Evolutionary conservation across 1,140 invertebrate species (phyloP), one percentile per base, ranked within the genome.

Genomic region (Drosophila albomicans): DNA sequence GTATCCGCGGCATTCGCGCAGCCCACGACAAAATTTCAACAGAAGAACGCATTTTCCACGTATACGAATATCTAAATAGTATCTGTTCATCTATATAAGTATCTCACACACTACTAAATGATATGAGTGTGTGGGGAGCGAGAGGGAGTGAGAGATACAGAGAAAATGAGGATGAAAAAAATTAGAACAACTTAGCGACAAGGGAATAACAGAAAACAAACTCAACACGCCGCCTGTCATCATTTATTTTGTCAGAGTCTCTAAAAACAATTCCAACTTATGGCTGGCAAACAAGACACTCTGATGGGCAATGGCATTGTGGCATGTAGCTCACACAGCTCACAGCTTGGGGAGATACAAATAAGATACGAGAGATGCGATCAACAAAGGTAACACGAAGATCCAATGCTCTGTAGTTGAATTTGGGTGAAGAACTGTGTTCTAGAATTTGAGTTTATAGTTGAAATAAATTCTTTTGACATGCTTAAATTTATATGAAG

Each of bases 191-290:
- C 85, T 88, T 88, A 89, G 85, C 61, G 72, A 57, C 75, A 72
- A 57, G 71, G 71, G 57, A 75, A 66, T 65, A 43, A 61, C 32
- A 41, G 41, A 62, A 25, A 62, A 61, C 69, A 64, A 61, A 64
- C 45, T 75, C 69, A 67, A 74, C 82, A 84, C 81, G 84, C 85
- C 80, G 84, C 84, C 81, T 88, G 84, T 88, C 84, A 88, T 88
- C 84, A 88, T 88, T 88, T 88, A 89, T 88, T 88, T 88, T 88
- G 84, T 89, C 85, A 73, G 62, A 58, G 79, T 88, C 84, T 82
- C 84, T 82, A 88, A 88, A 88, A 88, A 88, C 84, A 88, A 88
- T 89, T 84, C 64, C 76, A 86, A 86, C 75, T 87, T 86, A 86
- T 86, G 82, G 82, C 82, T 86, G 54, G 54, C 82, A 86, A 88